Percentiles rank a stretch among this genome's conserved stretches.
phyloP scores from a whole-genome alignment of 1,140 invertebrate genomes.

The Whitmania pigra region DNA sequence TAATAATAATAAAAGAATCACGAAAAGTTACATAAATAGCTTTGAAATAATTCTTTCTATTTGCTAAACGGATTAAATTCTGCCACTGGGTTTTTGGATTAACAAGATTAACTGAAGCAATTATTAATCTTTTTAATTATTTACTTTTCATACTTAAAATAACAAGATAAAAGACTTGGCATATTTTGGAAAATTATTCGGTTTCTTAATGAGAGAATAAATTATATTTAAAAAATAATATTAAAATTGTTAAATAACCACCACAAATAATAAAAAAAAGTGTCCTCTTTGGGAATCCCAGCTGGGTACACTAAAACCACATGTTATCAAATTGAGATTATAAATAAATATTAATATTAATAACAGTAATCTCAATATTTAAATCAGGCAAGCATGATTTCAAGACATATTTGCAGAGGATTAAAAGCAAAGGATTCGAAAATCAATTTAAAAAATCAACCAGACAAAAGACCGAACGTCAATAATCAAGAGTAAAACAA shows the following conservation, averaged over 20 bases:
- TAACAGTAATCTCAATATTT: no score
- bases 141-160: background rate
- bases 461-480: background rate
- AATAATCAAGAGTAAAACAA: background rate
- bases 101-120: no score
- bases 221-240: background rate
- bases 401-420: background rate
- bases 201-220: background rate
- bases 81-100: no score
- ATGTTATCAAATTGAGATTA: no score
- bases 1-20: no score
- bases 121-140: no score
- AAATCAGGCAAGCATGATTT: background rate
- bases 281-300: background rate
- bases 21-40: no score
- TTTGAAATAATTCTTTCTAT: no score
- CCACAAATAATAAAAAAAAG: background rate
- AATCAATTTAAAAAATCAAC: background rate
- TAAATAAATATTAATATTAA: no score
- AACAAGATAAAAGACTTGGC: no score
- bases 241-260: no score
- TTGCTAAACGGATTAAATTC: background rate
- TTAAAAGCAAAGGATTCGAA: background rate
- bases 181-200: background rate
- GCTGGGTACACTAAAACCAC: background rate